Evolutionary conservation across 2,888 invertebrate genomes (phyloP).

Genomic region (Epinotia demarniana): DNA sequence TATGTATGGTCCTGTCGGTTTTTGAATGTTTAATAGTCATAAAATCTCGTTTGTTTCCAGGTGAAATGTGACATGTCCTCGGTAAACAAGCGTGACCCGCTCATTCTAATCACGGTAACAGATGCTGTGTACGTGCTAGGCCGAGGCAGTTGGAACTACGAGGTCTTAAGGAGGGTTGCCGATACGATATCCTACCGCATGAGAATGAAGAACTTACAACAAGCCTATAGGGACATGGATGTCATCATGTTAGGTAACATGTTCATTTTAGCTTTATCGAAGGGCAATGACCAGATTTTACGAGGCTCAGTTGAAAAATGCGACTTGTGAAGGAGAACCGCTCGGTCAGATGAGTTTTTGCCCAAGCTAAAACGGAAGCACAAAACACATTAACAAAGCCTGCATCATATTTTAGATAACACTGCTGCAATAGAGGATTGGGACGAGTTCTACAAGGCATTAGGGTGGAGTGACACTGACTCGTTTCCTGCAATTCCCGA

Average conservation of each 20-base stretch:
- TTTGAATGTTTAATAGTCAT: too few relatives aligned
- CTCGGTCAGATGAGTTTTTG: too few relatives aligned
- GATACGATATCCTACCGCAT: background rate
- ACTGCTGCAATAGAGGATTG: background rate
- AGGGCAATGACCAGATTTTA: too few relatives aligned
- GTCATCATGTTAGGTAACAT: background rate
- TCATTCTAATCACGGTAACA: background rate
- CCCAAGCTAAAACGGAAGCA: too few relatives aligned
- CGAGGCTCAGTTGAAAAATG: too few relatives aligned
- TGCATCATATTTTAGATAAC: background rate
- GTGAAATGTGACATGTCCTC: slow-evolving; percentile 10
- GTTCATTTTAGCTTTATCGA: background rate
- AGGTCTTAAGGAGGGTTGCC: background rate
- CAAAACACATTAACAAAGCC: too few relatives aligned
- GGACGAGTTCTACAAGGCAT: slow-evolving; percentile 5
- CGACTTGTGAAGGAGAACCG: too few relatives aligned
- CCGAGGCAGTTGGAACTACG: background rate
- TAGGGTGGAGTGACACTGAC: background rate
- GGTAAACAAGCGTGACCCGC: background rate
- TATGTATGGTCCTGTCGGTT: too few relatives aligned
- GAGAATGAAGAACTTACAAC: background rate
- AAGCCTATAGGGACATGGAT: background rate
- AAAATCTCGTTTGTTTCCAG: background rate
- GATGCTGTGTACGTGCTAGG: background rate
- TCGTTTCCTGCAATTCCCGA: background rate